Evolutionary conservation across 2,797 vertebrate species (phyloP), one percentile per base, ranked within the genome.

Genomic region (Rhincodon typus): DNA sequence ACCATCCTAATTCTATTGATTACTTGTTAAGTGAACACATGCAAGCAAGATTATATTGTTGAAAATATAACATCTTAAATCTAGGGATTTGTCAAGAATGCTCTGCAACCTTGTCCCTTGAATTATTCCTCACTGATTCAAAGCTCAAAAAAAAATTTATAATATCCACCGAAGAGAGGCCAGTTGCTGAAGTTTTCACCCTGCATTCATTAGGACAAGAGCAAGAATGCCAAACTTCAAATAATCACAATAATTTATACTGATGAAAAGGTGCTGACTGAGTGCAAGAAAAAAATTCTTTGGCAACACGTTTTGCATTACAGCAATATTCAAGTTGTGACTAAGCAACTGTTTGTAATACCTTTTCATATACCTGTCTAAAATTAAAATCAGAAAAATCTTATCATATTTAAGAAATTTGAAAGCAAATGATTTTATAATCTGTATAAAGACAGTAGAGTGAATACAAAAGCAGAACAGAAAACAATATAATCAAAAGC

Each of bases 381-480:
- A 94, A 94, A 94, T 42, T 50, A 72, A 50, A 72, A 72, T 50
- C 93, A 94, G 46, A 30, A 53, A 74, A 91, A 57, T 66, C 53
- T 3, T 15, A 53, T 53, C 57, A 4, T 34, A 15, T 57, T 62
- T 34, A 57, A 57, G 57, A 34, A 30, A 34, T 27, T 62, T 90
- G 17, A 15, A 38, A 38, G 30, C 15, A 34, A 90, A 90, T 13
- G 74, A 19, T 74, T 72, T 94, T 25, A 46, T 13, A 13, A 21
- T 94, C 66, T 27, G 67, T 19, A n/a, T 53, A 94, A 94, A 34
- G 53, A 57, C 34, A 57, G 34, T n/a, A 57, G 27, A 34, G 86
- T 53, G 25, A 25, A 50, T 53, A 27, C 27, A 10, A 50, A 27
- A 57, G 87, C 87, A 90, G 53, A 34, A 4, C 38, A 38, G 38